Percentiles rank a stretch among this genome's conserved stretches.
Conservation (phyloP, 2,113 vertebrate genomes). For the Phylloscopus whistleri region DNA sequence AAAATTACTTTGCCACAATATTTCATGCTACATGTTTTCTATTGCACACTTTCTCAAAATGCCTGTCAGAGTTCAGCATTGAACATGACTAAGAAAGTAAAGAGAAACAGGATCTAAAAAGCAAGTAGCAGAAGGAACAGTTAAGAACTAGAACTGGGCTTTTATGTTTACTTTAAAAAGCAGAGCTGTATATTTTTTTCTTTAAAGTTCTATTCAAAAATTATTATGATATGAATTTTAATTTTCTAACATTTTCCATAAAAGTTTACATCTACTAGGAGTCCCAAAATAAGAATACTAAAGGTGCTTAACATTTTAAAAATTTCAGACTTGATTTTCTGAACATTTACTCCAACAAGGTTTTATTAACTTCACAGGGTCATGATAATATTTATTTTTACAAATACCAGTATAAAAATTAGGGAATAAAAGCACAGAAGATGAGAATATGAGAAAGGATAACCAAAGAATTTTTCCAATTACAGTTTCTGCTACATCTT, state of each 20-base stretch:
- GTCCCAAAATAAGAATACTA: not conserved
- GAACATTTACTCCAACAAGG: not conserved
- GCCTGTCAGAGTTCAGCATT: not conserved
- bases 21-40: not conserved
- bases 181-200: not conserved
- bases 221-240: not conserved
- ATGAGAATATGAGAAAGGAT: not conserved
- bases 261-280: not conserved
- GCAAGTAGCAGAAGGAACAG: not conserved
- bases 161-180: not conserved
- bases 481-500: not conserved
- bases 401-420: not conserved
- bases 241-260: not conserved
- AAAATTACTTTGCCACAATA: not conserved
- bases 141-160: not conserved
- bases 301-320: not conserved
- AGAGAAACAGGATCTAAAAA: not conserved
- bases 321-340: not conserved
- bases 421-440: not conserved
- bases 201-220: not conserved
- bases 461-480: not conserved
- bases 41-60: not conserved
- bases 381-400: not conserved
- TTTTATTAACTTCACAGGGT: not conserved
- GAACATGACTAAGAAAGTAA: not conserved